Evolutionary conservation across 2,113 vertebrate species (phyloP), one percentile per base, ranked within the genome.

Genomic region (Egretta garzetta): DNA sequence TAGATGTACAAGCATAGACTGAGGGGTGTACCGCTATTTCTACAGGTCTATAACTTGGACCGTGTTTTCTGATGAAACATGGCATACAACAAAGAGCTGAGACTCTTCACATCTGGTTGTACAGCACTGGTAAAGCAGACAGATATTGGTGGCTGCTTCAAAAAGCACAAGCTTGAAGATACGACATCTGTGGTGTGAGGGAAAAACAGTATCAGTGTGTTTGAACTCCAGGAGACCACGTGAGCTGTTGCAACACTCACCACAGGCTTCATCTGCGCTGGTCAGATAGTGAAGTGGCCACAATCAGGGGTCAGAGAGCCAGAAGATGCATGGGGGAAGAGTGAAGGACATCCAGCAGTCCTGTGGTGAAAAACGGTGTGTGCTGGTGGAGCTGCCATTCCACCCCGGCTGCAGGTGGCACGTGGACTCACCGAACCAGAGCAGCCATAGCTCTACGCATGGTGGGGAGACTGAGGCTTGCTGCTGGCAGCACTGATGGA

Each of bases 141-240:
- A 77, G 72, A 49, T 64, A 23, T 14, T 66, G 63, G 41, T 12
- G 14, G 30, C 23, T 45, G 35, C 37, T 90, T 79, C 50, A 73
- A 30, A 64, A 2, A 76, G 30, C 50, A n/a, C 10, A 27, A 14
- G 19, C 11, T 63, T 76, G 49, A 52, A 86, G 41, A 66, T 17
- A 12, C 30, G 41, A 32, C 32, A 22, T 39, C 27, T 60, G 28
- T 64, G 37, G 17, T 50, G n/a, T 23, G 24, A 82, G 14, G 4
- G 18, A 45, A 75, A 71, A 85, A 13, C 14, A 52, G 0, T 32
- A 60, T 28, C 58, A 52, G 27, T 28, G 8, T 28, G 24, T 77
- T 62, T 74, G 28, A 83, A 32, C 14, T 70, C 27, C 75, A 80
- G 35, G 8, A 68, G 14, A 73, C n/a, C 2, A 2, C 0, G 0